Percentiles rank a stretch among this genome's conserved stretches.
These are phyloP conservation scores for Ovibos moschatus DNA, from an alignment of 2,113 vertebrate species.

Conservation along the genomic window DNA sequence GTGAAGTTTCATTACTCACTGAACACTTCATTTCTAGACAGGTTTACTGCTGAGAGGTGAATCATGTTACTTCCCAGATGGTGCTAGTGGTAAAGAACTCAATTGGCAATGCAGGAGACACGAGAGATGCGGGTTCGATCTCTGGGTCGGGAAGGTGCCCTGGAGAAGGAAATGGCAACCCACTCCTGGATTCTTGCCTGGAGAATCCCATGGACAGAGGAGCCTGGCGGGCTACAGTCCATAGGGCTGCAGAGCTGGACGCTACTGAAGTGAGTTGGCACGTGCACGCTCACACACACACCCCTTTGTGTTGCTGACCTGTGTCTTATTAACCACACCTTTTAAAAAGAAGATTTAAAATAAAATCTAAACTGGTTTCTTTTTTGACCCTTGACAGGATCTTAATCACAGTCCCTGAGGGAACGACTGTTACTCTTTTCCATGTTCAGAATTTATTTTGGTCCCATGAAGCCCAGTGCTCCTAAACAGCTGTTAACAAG, in stretches of 20 bases:
- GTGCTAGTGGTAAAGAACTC: not conserved
- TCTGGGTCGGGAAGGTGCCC: not conserved
- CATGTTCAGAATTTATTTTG: slow-evolving; percentile 43
- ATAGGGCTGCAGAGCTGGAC: not conserved
- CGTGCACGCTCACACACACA: accelerated
- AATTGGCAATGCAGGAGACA: not conserved
- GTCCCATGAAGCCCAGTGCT: not conserved
- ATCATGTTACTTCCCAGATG: not conserved
- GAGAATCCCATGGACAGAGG: not conserved
- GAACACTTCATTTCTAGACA: slow-evolving; percentile 15
- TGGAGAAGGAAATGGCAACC: not conserved
- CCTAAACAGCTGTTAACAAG: slow-evolving; percentile 29
- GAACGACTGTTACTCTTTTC: not conserved
- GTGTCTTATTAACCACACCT: not conserved
- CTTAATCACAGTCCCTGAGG: not conserved
- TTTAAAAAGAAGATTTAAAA: not conserved
- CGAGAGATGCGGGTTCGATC: not conserved
- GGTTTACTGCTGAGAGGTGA: not conserved
- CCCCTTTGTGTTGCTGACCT: not conserved
- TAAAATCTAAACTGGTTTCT: not conserved
- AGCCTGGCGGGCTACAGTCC: not conserved
- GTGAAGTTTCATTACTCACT: not conserved
- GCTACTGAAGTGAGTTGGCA: not conserved
- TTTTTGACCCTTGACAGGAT: not conserved
- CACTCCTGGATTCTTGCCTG: not conserved